Evolutionary conservation across 2,113 vertebrate genomes (phyloP).

Genomic region (Lophius piscatorius): DNA sequence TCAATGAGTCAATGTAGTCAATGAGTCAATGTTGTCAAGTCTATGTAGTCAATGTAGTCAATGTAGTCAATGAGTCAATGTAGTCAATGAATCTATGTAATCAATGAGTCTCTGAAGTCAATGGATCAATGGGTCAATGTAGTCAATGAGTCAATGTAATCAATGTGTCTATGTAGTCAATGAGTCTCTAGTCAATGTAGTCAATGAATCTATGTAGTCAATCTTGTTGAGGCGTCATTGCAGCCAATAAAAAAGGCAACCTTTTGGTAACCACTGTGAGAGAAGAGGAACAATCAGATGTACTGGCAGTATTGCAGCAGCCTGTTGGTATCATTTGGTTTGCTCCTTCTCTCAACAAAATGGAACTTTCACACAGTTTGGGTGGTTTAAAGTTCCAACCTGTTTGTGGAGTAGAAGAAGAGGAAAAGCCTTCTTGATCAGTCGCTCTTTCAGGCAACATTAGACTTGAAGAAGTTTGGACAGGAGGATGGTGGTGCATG

Average conservation of each 20-base stretch:
- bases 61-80: too few species aligned
- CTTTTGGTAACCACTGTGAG: not conserved
- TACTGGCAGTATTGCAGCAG: not conserved
- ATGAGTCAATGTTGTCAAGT: too few species aligned
- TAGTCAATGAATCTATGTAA: too few species aligned
- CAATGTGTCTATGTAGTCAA: too few species aligned
- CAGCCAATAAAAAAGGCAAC: not conserved
- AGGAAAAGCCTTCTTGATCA: slow-evolving; percentile 35
- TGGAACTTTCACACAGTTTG: slow-evolving; percentile 32
- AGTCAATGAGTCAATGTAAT: too few species aligned
- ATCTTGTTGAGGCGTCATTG: too few species aligned
- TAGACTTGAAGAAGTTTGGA: slow-evolving; percentile 47
- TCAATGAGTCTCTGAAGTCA: too few species aligned
- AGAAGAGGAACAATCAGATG: slow-evolving; percentile 13
- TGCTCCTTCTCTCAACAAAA: slow-evolving; percentile 9
- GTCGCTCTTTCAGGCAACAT: slow-evolving; percentile 38
- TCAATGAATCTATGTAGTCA: too few species aligned
- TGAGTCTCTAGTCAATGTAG: too few species aligned
- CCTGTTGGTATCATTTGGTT: slow-evolving; percentile 13
- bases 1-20: too few species aligned
- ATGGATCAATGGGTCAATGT: too few species aligned
- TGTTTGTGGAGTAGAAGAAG: slow-evolving; percentile 40
- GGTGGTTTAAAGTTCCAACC: slow-evolving; percentile 32
- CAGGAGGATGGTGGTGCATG: slow-evolving; percentile 24
- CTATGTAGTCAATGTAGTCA: too few species aligned